phyloP scores from a whole-genome alignment of 2,888 invertebrate genomes.

The Chrysomela aeneicollis region DNA sequence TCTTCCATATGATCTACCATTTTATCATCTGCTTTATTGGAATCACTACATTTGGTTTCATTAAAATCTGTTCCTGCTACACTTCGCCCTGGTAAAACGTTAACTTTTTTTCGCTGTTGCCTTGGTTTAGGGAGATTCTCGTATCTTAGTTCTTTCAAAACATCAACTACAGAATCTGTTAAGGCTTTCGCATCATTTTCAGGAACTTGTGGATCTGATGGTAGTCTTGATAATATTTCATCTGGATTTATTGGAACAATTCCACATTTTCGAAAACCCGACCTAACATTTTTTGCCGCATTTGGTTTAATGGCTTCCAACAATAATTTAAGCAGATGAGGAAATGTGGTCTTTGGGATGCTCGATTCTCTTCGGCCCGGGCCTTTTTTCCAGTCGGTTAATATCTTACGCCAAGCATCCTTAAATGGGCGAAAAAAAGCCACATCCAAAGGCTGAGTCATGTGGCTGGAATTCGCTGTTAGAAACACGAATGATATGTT shows the following conservation, averaged over 20 bases:
- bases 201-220: not conserved
- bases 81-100: conserved; percentile 3
- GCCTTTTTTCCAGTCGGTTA: conserved; percentile 18
- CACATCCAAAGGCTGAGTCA: not conserved
- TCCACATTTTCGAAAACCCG: conserved; percentile 20
- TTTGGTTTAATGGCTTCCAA: conserved; percentile 16
- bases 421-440: conserved; percentile 12
- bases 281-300: conserved; percentile 15
- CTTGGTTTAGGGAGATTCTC: not conserved
- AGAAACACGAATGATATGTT: conserved; percentile 10
- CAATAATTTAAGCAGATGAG: conserved; percentile 6
- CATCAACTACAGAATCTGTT: not conserved
- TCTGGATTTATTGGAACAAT: conserved; percentile 1
- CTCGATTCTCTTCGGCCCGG: conserved; percentile 20
- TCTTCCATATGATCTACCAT: conserved; percentile 23
- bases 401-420: conserved; percentile 10
- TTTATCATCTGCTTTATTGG: conserved; percentile 18
- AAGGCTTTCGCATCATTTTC: not conserved
- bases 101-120: conserved; percentile 1
- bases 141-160: not conserved
- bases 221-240: not conserved
- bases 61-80: conserved; percentile 26
- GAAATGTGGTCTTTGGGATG: conserved; percentile 16
- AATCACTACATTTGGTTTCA: conserved; percentile 31
- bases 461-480: not conserved